Evolutionary conservation across 23 tunicate species (phyloP).

Genomic region (Halocynthia roretzi): DNA sequence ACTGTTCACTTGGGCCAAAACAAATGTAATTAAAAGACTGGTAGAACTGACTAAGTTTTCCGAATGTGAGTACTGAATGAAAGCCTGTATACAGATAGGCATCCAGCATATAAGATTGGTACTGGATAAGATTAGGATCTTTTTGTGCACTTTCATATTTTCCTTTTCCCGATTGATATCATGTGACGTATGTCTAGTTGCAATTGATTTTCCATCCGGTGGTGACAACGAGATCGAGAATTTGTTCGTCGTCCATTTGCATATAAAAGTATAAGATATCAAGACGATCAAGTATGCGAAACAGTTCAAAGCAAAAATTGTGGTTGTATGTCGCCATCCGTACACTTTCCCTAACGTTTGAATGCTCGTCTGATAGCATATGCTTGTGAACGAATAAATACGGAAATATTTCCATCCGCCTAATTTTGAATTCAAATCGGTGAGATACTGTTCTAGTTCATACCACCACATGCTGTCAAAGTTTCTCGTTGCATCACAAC

Average conservation of each 20-base stretch:
- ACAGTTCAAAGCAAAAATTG: neutral
- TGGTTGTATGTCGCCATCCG: neutral
- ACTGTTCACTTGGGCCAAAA: neutral
- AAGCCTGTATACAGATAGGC: neutral
- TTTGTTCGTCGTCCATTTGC: neutral
- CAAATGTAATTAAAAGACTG: neutral
- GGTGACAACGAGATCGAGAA: neutral
- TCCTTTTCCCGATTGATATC: neutral
- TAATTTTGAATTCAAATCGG: neutral
- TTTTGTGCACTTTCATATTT: neutral
- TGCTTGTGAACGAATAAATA: neutral
- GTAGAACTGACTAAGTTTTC: neutral
- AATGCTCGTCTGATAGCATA: neutral
- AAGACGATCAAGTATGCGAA: neutral
- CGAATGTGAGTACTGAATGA: neutral
- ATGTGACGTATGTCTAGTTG: neutral
- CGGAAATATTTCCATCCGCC: conserved; percentile 7
- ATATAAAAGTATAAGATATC: neutral
- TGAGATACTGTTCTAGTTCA: conserved; percentile 1
- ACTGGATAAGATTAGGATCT: neutral
- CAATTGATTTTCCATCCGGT: neutral
- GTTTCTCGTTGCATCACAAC: neutral
- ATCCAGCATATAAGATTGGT: conserved; percentile 1
- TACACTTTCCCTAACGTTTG: neutral
- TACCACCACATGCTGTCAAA: neutral